Percentiles rank a stretch among this genome's conserved stretches.
phyloP scores from a whole-genome alignment of 1,140 invertebrate species.

The Dufourea novaeangliae region DNA sequence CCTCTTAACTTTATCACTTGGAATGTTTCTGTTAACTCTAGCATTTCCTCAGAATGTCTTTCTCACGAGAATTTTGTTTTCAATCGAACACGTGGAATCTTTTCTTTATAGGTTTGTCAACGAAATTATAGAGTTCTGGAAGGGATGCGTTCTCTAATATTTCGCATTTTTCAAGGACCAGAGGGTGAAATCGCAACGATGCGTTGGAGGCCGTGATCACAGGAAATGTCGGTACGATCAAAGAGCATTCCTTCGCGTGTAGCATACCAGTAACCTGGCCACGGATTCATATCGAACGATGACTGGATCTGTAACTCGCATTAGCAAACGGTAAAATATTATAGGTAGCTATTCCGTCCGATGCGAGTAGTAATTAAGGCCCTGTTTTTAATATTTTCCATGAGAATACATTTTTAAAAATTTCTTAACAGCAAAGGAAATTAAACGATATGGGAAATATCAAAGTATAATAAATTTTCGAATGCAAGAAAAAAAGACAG shows the following conservation, averaged over 20 bases:
- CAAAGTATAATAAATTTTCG: background rate
- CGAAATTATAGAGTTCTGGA: background rate
- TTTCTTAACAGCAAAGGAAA: background rate
- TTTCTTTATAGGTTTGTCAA: background rate
- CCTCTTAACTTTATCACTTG: too few species aligned
- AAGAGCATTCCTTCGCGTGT: constrained; percentile 67
- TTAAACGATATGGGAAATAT: background rate
- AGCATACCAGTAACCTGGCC: constrained; percentile 53
- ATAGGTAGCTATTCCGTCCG: too few species aligned
- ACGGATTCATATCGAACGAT: constrained; percentile 66
- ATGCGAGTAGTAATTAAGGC: too few species aligned
- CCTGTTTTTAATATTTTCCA: too few species aligned
- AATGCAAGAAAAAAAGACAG: background rate
- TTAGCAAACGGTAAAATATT: constrained; percentile 17
- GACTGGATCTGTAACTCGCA: constrained; percentile 35
- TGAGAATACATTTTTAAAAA: background rate
- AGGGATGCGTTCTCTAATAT: constrained; percentile 12
- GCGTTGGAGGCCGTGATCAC: constrained; percentile 45
- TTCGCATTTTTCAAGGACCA: constrained; percentile 29
- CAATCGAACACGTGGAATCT: too few species aligned
- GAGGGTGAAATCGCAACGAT: constrained; percentile 46
- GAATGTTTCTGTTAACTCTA: too few species aligned
- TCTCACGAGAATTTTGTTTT: too few species aligned
- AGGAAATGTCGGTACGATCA: constrained; percentile 64
- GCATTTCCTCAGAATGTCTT: too few species aligned